Evolutionary conservation across 2,797 vertebrate species (phyloP), one percentile per base, ranked within the genome.

Genomic region (Moxostoma hubbsi): DNA sequence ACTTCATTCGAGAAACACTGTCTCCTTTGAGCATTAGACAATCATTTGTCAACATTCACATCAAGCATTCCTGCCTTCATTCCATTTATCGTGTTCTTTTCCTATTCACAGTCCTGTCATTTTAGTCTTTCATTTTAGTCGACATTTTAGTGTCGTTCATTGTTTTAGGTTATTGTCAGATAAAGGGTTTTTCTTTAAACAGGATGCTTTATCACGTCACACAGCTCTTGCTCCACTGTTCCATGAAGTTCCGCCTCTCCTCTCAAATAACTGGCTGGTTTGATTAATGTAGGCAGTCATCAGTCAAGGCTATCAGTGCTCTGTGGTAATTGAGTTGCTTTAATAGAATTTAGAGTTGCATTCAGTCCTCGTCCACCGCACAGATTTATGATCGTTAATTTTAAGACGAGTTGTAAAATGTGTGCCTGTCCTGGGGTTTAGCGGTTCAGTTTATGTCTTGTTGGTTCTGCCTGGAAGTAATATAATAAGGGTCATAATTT

Each of bases 271-370:
- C 69, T 75, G 73, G 54, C 46, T 71, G 53, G 9, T 55, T 51
- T 72, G 69, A 73, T 73, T 68, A 49, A 68, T 78, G 54, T 67
- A 47, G 55, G 49, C 54, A 73, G 24, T 43, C 54, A 81, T 81
- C 80, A 58, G n/a, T 77, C 80, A 81, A 64, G 59, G 36, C 54
- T 61, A 74, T 66, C 68, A 61, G 46, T 50, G 62, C 55, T 24
- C 59, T 78, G 72, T 59, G 18, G 71, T 80, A 50, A 73, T 79
- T 75, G 62, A 68, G 61, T 75, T 75, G 46, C 47, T 80, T 74
- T 75, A 75, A 70, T 83, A 51, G 66, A 73, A 75, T 61, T 79
- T 50, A 36, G 61, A 72, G 61, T 79, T 55, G 55, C 59, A 65
- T 59, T 74, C 58, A 62, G 77, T 64, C 50, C 8, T 55, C 5